phyloP scores from a whole-genome alignment of 2,797 vertebrate species.

The Arremon brunneinucha region DNA sequence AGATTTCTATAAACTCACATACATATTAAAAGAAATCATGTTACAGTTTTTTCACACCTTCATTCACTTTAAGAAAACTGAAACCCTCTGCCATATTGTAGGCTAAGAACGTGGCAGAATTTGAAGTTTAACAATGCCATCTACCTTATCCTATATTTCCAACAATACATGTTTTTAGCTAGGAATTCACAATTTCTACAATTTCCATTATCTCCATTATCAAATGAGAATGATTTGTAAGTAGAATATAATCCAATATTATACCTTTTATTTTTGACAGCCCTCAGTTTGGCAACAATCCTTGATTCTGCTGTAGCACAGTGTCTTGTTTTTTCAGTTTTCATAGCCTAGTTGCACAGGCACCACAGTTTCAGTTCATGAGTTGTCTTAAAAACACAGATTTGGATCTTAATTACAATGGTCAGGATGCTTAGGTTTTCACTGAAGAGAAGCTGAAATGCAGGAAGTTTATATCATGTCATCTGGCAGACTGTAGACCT shows the following conservation, averaged over 20 bases:
- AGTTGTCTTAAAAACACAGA: background rate
- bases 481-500: slow-evolving; percentile 10
- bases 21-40: background rate
- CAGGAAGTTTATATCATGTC: background rate
- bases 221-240: background rate
- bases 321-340: background rate
- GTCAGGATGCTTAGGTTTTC: background rate
- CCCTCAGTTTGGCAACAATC: background rate
- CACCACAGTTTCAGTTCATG: background rate
- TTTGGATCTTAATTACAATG: background rate
- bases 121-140: background rate
- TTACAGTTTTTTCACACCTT: background rate
- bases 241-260: background rate
- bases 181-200: background rate
- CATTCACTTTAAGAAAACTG: background rate
- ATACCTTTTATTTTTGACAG: background rate
- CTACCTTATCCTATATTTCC: background rate
- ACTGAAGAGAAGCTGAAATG: slow-evolving; percentile 8
- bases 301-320: background rate
- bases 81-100: background rate
- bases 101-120: background rate
- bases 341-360: background rate
- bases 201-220: background rate
- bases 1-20: background rate
- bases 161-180: background rate